phyloP scores from a whole-genome alignment of 2,888 invertebrate genomes.

The Helobdella robusta region DNA sequence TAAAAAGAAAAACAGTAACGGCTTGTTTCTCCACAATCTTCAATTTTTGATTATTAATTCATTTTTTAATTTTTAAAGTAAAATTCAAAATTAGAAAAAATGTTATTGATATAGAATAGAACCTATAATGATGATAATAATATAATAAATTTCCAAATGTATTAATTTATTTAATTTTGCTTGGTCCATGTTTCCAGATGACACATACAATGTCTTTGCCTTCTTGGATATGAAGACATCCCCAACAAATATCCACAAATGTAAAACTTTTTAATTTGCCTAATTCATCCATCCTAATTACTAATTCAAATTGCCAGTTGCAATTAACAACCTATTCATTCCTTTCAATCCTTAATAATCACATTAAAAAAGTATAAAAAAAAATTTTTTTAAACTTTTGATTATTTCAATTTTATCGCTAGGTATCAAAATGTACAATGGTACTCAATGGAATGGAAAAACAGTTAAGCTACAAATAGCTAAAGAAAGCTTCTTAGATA shows the following conservation, averaged over 20 bases:
- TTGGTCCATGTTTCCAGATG: conserved; percentile 9
- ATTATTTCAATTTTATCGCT: not conserved
- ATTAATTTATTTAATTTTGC: too few relatives aligned
- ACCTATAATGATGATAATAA: not conserved
- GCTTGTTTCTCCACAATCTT: too few relatives aligned
- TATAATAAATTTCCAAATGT: not conserved
- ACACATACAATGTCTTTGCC: conserved; percentile 21
- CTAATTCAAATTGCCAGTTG: not conserved
- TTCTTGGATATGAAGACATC: conserved; percentile 15
- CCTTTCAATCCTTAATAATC: not conserved
- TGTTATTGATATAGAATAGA: not conserved
- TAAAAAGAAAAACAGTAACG: conserved; percentile 17
- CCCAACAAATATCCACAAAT: conserved; percentile 16
- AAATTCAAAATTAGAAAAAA: not conserved
- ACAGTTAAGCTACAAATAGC: conserved; percentile 17
- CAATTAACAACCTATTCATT: not conserved
- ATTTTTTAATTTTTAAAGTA: not conserved
- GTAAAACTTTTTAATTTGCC: not conserved
- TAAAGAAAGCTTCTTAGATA: conserved; percentile 19
- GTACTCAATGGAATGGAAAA: conserved; percentile 9
- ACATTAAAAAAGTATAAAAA: not conserved
- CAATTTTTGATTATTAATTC: not conserved
- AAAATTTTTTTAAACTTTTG: not conserved
- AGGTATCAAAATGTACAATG: conserved; percentile 5
- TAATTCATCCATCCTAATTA: not conserved